Conservation (phyloP, 1,140 invertebrate species). For the Bombyx mori region ASM3026992v2 NC_085135.1:2064501-2065000, state of each 20-base stretch:
- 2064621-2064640: constrained; percentile 15
- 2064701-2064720: constrained; percentile 7
- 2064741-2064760: constrained; percentile 13
- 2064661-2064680: constrained; percentile 17
- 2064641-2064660: constrained; percentile 15
- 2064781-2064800: constrained; percentile 13
- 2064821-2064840: constrained; percentile 6
- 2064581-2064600: neutral
- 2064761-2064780: constrained; percentile 10
- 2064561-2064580: too few relatives aligned
- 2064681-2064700: constrained; percentile 1
- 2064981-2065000: too few relatives aligned
- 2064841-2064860: neutral
- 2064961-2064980: too few relatives aligned
- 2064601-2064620: neutral
- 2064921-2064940: too few relatives aligned
- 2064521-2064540: too few relatives aligned
- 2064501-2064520: too few relatives aligned
- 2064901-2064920: too few relatives aligned
- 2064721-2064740: neutral
- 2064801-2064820: constrained; percentile 5
- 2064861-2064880: constrained; percentile 11
- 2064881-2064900: too few relatives aligned
- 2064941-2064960: too few relatives aligned
- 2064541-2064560: too few relatives aligned